phyloP scores from a whole-genome alignment of 2,888 invertebrate genomes.

The Nemapogon koenigi region DNA sequence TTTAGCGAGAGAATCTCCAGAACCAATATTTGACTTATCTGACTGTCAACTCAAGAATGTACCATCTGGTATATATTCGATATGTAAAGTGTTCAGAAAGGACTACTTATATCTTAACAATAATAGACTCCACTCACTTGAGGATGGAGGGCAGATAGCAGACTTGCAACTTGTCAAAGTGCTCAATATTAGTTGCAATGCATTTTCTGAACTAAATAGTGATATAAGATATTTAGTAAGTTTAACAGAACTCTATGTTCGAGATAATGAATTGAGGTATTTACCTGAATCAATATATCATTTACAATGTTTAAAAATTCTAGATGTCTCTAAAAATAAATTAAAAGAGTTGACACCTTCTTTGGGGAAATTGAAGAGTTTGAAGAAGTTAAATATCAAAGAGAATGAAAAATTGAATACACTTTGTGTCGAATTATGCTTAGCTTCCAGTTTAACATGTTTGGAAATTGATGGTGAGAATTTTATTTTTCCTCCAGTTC shows the following conservation, averaged over 20 bases:
- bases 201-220: conserved; percentile 67
- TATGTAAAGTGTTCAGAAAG: conserved; percentile 84
- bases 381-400: conserved; percentile 68
- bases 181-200: conserved; percentile 72
- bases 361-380: conserved; percentile 67
- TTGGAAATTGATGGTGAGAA: conserved; percentile 68
- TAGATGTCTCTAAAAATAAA: conserved; percentile 76
- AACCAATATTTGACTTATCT: conserved; percentile 80
- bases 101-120: conserved; percentile 70
- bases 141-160: conserved; percentile 73
- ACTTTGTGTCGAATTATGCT: conserved; percentile 71
- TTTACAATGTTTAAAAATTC: conserved; percentile 67
- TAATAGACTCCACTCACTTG: conserved; percentile 73
- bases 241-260: conserved; percentile 76
- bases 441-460: conserved; percentile 65
- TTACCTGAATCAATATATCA: conserved; percentile 73
- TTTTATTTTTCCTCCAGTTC: conserved; percentile 70
- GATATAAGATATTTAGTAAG: conserved; percentile 70
- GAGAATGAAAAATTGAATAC: conserved; percentile 64
- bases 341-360: conserved; percentile 68
- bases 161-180: conserved; percentile 72
- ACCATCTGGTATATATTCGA: conserved; percentile 78
- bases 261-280: conserved; percentile 72
- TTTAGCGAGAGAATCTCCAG: conserved; percentile 75
- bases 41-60: conserved; percentile 77